Evolutionary conservation across 2,113 vertebrate species (phyloP), one percentile per base, ranked within the genome.

Genomic region (Gracilinanus agilis): DNA sequence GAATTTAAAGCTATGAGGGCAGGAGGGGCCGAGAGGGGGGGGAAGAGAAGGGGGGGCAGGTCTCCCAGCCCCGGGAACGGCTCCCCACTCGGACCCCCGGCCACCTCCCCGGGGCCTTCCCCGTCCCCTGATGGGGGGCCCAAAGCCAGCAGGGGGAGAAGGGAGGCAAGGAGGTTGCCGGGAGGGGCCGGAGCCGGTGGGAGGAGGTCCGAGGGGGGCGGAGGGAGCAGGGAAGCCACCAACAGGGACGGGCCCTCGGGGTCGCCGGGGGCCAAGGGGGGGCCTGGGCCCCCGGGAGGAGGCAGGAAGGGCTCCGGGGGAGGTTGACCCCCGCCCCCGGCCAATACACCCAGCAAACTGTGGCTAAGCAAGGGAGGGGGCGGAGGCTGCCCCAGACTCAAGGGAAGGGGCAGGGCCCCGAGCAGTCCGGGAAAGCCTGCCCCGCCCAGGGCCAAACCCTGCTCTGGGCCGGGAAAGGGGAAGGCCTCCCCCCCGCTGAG

Each of bases 1-100:
- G 99, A 99, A 97, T 98, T 99, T 98, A 99, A 99, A 98, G 99
- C 98, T 97, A 99, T 98, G 98, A 99, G 98, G 97, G 99, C 98
- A 44, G 98, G 98, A 91, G 98, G 97, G 88, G 99, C 97, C 92
- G 98, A 95, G 90, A 98, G 98, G 11, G 98, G 95, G 40, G 99
- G 98, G 96, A 99, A 98, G 0, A 99, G 98, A 55, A 99, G 97
- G 54, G 99, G 98, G 95, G 98, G 98, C 89, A 98, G 88, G 92
- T 98, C 89, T 98, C 97, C 90, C 29, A 99, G 98, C 92, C 99
- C 98, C 96, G 99, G 98, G 93, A 99, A 98, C 24, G 99, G 98
- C 94, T 99, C 98, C 93, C 97, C 97, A 97, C 98, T 98, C 88
- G 98, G 94, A 92, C 96, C 97, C 94, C 98, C 98, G 9, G 96